Conservation (phyloP, 2,113 vertebrate genomes). For the Paramormyrops kingsleyae region DNA sequence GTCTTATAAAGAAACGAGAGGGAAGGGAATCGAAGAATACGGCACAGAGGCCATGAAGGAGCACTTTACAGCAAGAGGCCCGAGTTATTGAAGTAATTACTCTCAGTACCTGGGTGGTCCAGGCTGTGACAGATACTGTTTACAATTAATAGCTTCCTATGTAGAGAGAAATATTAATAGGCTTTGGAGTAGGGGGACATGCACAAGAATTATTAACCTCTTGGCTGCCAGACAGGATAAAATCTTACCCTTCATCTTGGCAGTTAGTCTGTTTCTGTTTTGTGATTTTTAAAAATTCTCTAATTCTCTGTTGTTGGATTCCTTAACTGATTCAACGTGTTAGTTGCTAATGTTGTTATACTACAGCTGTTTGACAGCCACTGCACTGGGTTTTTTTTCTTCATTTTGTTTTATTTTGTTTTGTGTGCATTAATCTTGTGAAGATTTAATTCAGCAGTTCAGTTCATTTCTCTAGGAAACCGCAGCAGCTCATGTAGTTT, state of each 20-base stretch:
- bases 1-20: not conserved
- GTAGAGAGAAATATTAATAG: constrained; percentile 39
- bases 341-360: not conserved
- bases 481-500: not conserved
- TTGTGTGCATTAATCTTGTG: not conserved
- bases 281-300: not conserved
- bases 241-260: not conserved
- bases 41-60: constrained; percentile 21
- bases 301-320: not conserved
- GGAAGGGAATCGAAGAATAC: not conserved
- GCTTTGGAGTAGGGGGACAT: constrained; percentile 20
- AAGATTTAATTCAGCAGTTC: not conserved
- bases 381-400: not conserved
- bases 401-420: not conserved
- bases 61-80: not conserved
- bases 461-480: not conserved
- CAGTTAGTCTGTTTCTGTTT: not conserved
- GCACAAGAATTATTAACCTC: constrained; percentile 39
- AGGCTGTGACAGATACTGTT: constrained; percentile 21
- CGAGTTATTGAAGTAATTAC: constrained; percentile 55
- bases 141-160: constrained; percentile 49
- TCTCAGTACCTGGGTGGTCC: constrained; percentile 60
- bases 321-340: not conserved
- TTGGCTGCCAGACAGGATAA: constrained; percentile 25
- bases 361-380: not conserved